These are phyloP conservation scores for Xiphorhynchus elegans DNA, from an alignment of 2,113 vertebrate genomes.

Conservation along the genomic window DNA sequence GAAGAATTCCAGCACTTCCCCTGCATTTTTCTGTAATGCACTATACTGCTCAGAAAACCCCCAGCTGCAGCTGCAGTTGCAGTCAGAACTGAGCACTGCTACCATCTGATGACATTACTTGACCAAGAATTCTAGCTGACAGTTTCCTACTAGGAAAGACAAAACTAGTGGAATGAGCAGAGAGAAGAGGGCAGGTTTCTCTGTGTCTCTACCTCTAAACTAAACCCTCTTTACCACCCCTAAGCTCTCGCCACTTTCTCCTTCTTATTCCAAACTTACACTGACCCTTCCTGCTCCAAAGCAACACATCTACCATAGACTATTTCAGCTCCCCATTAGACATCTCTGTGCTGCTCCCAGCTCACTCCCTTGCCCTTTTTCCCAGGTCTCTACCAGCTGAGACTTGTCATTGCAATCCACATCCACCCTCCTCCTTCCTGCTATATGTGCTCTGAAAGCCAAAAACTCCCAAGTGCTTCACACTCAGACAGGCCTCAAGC, in stretches of 20 bases:
- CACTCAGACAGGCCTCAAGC: fast-evolving
- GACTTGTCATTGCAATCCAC: neutral
- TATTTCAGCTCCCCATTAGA: neutral
- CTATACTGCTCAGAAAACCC: neutral
- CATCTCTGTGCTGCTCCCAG: neutral
- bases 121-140: neutral
- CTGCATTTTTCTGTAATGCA: neutral
- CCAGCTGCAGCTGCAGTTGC: neutral
- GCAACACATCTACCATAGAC: fast-evolving
- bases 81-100: neutral
- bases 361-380: neutral
- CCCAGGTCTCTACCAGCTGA: neutral
- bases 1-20: neutral
- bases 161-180: neutral
- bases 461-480: neutral
- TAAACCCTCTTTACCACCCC: neutral
- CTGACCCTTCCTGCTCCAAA: neutral
- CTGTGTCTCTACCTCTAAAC: neutral
- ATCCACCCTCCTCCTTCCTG: neutral
- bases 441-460: neutral
- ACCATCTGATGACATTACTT: neutral
- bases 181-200: neutral
- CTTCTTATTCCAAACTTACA: neutral
- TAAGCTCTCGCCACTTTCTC: neutral
- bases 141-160: neutral